Base-by-base conservation (phyloP, 2,113 vertebrate species). In the Oreochromis spilurus region DNA sequence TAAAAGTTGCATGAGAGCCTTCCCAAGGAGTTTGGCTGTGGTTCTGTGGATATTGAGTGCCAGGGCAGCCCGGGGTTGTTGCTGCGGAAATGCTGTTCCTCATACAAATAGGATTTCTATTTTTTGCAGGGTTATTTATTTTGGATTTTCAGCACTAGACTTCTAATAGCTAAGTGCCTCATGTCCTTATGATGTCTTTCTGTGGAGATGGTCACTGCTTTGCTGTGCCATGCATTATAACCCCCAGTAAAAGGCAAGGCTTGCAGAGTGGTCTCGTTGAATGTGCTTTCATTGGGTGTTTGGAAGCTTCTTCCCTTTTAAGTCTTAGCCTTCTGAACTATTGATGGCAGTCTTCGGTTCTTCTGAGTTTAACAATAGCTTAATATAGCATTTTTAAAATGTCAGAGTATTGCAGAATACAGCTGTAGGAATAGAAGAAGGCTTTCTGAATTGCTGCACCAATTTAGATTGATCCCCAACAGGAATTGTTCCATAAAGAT, bases 1-100 rank as follows among this genome's bases (percentile, higher is more conserved):
- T 92, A 80, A 94, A 94, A 92, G 75, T 90, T 94, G 92, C 89
- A 95, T 93, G 91, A 92, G 89, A 43, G 13, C 16, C 53, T 70
- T 85, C 53, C 58, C 53, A 48, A 80, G 58, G 87, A 89, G 53
- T 87, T 43, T 83, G 87, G 53, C 40, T 58, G 58, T 79, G 75
- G 79, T 84, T 60, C 57, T 62, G 79, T 90, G 91, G 82, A 81
- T 81, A 65, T 24, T 84, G 85, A 92, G 86, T 89, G 89, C 84
- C 82, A 77, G 38, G 36, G 29, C 53, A 79, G 79, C 82, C 62
- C 16, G 14, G 31, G 84, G 85, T 75, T 77, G 83, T 52, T 83
- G 58, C 79, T 43, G 34, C 36, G 10, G 60, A 89, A 84, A 82
- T 43, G 36, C 19, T 90, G 79, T 84, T 91, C 77, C 34, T 65